Conservation (phyloP, 2,888 invertebrate genomes). For the Drosophila mimica region DNA sequence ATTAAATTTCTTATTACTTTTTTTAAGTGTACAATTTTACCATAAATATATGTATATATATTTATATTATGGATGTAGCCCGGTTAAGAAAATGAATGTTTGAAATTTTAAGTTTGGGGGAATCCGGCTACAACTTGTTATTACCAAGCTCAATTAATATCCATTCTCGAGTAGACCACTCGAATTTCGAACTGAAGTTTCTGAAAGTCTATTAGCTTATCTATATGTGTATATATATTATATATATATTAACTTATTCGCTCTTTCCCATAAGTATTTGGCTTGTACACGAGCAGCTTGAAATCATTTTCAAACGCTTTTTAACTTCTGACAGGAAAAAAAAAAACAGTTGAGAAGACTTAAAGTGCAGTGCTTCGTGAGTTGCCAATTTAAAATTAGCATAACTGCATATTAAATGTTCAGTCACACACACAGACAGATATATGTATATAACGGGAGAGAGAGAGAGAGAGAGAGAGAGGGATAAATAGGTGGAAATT, state of each 20-base stretch:
- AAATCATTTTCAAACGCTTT: background rate
- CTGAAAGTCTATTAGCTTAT: background rate
- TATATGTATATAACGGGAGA: background rate
- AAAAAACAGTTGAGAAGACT: background rate
- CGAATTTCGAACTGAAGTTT: background rate
- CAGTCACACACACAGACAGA: slow-evolving; percentile 2
- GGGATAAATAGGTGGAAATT: slow-evolving; percentile 2
- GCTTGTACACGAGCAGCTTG: background rate
- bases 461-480: background rate
- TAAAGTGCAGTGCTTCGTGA: background rate
- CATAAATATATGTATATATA: background rate
- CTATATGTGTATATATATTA: background rate
- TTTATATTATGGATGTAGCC: background rate
- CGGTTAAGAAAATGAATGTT: background rate
- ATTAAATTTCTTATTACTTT: background rate
- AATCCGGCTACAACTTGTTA: background rate
- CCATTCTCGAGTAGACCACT: background rate
- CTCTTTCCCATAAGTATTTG: background rate
- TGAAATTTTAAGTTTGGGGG: background rate
- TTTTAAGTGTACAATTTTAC: background rate
- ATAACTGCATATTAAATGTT: slow-evolving; percentile 25
- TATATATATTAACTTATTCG: background rate
- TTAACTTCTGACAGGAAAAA: background rate
- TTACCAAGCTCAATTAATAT: background rate
- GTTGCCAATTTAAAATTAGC: slow-evolving; percentile 32